Evolutionary conservation across 1,140 invertebrate genomes (phyloP).

Genomic region (Drosophila pectinifera): DNA sequence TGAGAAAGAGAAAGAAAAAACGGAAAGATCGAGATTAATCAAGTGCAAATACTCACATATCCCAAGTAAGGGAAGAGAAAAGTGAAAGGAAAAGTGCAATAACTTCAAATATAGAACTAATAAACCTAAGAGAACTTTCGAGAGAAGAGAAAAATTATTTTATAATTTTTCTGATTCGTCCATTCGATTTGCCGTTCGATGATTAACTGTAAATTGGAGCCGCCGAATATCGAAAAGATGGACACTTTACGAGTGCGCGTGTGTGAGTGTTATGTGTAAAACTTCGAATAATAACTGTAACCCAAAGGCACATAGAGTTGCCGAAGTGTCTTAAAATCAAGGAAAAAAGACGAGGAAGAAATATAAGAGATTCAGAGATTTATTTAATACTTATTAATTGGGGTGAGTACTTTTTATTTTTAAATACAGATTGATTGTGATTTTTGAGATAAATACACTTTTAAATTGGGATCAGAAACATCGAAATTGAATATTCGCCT

Average conservation of each 20-base stretch:
- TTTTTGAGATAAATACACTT: no score
- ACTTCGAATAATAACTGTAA: background rate
- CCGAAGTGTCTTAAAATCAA: background rate
- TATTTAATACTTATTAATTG: no score
- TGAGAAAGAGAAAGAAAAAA: slow-evolving; percentile 27
- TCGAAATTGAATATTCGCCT: background rate
- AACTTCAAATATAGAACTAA: background rate
- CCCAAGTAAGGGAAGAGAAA: background rate
- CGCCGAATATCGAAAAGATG: slow-evolving; percentile 1
- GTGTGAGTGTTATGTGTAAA: background rate
- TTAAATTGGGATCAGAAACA: no score
- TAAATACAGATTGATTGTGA: no score
- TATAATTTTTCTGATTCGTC: slow-evolving; percentile 14
- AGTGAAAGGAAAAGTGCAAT: background rate
- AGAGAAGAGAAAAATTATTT: slow-evolving; percentile 12
- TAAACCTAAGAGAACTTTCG: slow-evolving; percentile 25
- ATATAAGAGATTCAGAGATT: background rate
- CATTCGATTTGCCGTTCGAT: slow-evolving; percentile 4
- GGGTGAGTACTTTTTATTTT: no score
- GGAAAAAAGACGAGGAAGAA: background rate
- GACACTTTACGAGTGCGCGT: background rate
- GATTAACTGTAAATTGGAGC: slow-evolving; percentile 36
- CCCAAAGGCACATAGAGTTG: background rate
- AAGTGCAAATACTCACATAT: slow-evolving; percentile 17
- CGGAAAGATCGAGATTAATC: slow-evolving; percentile 18